Evolutionary conservation across 2,888 invertebrate genomes (phyloP), one percentile per base, ranked within the genome.

Genomic region (Flexamia atlantica): DNA sequence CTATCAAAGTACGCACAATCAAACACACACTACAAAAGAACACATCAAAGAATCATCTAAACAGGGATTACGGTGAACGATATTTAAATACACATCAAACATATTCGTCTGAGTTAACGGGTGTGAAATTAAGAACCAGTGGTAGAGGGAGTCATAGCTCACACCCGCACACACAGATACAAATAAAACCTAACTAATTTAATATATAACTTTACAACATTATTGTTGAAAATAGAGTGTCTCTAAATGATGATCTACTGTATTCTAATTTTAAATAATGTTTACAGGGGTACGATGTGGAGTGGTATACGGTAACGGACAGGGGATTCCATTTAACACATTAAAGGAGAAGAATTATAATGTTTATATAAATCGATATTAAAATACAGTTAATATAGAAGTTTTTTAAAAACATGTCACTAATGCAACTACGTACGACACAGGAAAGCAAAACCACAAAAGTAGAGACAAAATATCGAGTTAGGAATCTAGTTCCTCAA

Each of bases 381-480:
- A 81, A 81, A 81, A 81, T 84, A 81, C 81, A 81, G 74, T 84
- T 74, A 79, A 74, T 84, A 70, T 81, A 72, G 72, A 84, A 81
- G 81, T 70, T 80, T 53, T 80, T 64, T 80, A 80, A 84, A 84
- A 80, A 84, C 81, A 81, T 84, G 80, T 81, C 72, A 84, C 84
- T 84, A 84, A 81, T 80, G 70, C 81, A 68, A 84, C 81, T 81
- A 81, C 80, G 60, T 84, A 84, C 80, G 84, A 84, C 84, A 84
- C 84, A 74, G 81, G 68, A 84, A 84, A 84, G 84, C 84, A 84
- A 84, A 84, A 81, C 81, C 81, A 84, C 81, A 81, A 81, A 81
- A 81, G 72, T 81, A 84, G 84, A 84, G 81, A 81, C 74, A 74
- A 79, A 84, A 81, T 82, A 82, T 82, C 82, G 72, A 82, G 82